These are phyloP conservation scores for Metaphire vulgaris DNA, from an alignment of 1,140 invertebrate genomes.

Conservation along the genomic window DNA sequence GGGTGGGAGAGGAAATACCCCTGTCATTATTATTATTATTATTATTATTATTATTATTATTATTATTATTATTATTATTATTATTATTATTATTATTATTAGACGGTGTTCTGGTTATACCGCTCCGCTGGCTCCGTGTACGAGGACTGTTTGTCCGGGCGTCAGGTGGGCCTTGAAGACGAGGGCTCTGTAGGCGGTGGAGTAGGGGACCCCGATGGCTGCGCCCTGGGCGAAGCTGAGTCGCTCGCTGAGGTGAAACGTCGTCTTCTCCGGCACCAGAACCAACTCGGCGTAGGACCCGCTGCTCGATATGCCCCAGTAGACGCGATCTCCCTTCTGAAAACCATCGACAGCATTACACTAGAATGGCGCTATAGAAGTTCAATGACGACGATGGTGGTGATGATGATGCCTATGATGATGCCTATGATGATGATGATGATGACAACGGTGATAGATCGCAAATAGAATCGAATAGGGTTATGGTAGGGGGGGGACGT, in stretches of 20 bases:
- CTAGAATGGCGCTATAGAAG: too few relatives aligned
- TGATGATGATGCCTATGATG: too few relatives aligned
- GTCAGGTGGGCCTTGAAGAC: slow-evolving; percentile 51
- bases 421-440: too few relatives aligned
- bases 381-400: too few relatives aligned
- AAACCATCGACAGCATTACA: too few relatives aligned
- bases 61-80: too few relatives aligned
- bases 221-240: slow-evolving; percentile 55
- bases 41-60: too few relatives aligned
- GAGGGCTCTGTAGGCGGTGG: slow-evolving; percentile 57
- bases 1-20: too few relatives aligned
- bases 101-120: too few relatives aligned
- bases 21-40: too few relatives aligned
- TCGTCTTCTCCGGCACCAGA: slow-evolving; percentile 40
- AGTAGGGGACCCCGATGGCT: slow-evolving; percentile 58
- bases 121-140: slow-evolving; percentile 62
- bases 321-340: slow-evolving; percentile 58
- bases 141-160: slow-evolving; percentile 55
- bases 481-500: not conserved
- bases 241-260: slow-evolving; percentile 39
- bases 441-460: too few relatives aligned
- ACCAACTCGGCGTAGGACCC: slow-evolving; percentile 58
- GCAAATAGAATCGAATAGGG: slow-evolving; percentile 14
- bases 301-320: slow-evolving; percentile 38
- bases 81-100: too few relatives aligned